phyloP scores from a whole-genome alignment of 2,888 invertebrate genomes.

The Sminthurinus aureus region DNA sequence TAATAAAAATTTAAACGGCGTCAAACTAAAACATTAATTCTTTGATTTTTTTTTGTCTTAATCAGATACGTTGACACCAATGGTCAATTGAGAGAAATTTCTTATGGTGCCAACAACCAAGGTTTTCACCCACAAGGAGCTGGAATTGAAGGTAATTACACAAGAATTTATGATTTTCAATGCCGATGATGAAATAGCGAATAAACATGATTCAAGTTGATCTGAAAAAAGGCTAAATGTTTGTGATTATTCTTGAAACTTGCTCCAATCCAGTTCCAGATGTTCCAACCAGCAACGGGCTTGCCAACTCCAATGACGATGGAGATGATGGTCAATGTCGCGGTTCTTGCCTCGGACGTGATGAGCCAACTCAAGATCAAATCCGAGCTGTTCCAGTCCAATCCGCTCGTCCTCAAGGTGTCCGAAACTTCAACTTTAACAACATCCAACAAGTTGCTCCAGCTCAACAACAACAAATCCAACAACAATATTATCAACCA shows the following conservation, averaged over 20 bases:
- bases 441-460: constrained; percentile 67
- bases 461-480: constrained; percentile 61
- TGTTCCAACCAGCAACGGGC: background rate
- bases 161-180: background rate
- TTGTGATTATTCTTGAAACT: too few species aligned
- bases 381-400: constrained; percentile 15
- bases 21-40: too few species aligned
- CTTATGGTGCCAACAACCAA: constrained; percentile 81
- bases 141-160: constrained; percentile 71
- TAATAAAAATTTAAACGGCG: too few species aligned
- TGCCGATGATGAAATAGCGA: background rate
- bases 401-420: background rate
- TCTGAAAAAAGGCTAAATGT: too few species aligned
- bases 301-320: constrained; percentile 17
- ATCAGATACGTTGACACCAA: constrained; percentile 85
- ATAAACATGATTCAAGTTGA: background rate
- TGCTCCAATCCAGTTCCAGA: constrained; percentile 33
- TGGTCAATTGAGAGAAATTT: constrained; percentile 81
- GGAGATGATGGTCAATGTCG: constrained; percentile 46
- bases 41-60: too few species aligned
- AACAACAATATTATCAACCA: too few species aligned
- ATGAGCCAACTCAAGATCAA: background rate
- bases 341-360: constrained; percentile 28
- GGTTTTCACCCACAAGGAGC: constrained; percentile 87
- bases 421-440: constrained; percentile 2